These are phyloP conservation scores for Drosophila suzukii DNA, from an alignment of 1,140 invertebrate species.

Conservation along the genomic window DNA sequence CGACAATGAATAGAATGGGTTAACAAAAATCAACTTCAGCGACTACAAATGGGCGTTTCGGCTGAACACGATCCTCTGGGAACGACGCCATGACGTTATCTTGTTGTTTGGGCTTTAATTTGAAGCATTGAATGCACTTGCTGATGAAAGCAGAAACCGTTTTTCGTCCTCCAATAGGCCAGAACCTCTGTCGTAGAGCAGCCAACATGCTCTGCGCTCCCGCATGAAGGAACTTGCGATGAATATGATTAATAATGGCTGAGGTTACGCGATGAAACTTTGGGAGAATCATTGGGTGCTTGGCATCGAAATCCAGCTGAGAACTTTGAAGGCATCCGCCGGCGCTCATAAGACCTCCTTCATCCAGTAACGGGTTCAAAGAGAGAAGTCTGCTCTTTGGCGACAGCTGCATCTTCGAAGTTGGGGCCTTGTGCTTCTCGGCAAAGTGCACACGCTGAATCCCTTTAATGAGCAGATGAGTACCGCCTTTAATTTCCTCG, in stretches of 20 bases:
- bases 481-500: not conserved
- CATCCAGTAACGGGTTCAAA: not conserved
- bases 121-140: conserved; percentile 74
- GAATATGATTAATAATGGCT: not conserved
- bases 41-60: not conserved
- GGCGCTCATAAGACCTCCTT: not conserved
- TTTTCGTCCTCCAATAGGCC: conserved; percentile 33
- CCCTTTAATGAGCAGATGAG: conserved; percentile 2
- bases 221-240: not conserved
- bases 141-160: conserved; percentile 42
- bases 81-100: conserved; percentile 75
- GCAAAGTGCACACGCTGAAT: not conserved
- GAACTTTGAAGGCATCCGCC: not conserved
- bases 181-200: conserved; percentile 40
- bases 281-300: not conserved
- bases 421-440: conserved; percentile 2
- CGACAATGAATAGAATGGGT: not conserved
- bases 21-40: not conserved
- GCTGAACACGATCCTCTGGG: conserved; percentile 31
- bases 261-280: not conserved
- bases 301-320: not conserved
- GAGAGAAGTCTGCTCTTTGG: not conserved
- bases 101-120: conserved; percentile 41
- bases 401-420: not conserved
- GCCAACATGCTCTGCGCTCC: not conserved